A percentile compares a stretch with the other conserved stretches of the same genome.
Evolutionary conservation across 2,888 invertebrate species (phyloP).

Genomic region (Tinea trinotella): DNA sequence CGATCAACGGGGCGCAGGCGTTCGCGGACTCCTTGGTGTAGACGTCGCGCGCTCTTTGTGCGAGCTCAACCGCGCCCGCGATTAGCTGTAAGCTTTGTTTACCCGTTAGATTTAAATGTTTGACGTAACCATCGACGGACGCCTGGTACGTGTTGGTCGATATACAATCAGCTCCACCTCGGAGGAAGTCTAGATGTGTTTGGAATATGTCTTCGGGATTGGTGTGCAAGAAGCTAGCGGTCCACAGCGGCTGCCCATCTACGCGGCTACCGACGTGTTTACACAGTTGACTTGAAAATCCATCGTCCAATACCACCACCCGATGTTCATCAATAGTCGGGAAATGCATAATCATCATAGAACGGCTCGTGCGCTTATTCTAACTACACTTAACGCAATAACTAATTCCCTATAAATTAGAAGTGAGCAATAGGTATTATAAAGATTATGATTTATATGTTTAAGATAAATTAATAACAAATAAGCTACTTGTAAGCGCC

Average conservation of each 20-base stretch:
- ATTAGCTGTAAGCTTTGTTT: slow-evolving; percentile 80
- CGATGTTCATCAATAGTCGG: not conserved
- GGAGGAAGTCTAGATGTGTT: slow-evolving; percentile 85
- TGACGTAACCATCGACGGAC: slow-evolving; percentile 80
- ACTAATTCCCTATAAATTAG: no score
- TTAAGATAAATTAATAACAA: no score
- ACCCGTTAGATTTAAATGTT: slow-evolving; percentile 78
- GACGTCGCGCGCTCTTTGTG: slow-evolving; percentile 77
- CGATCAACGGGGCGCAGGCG: slow-evolving; percentile 71
- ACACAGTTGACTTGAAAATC: slow-evolving; percentile 85
- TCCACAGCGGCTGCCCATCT: slow-evolving; percentile 92
- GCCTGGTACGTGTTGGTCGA: slow-evolving; percentile 93
- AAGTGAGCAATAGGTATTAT: no score
- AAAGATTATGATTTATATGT: no score
- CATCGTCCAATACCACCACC: slow-evolving; percentile 75
- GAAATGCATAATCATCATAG: no score
- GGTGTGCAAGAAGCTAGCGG: slow-evolving; percentile 83
- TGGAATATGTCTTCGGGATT: slow-evolving; percentile 81
- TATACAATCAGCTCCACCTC: slow-evolving; percentile 90
- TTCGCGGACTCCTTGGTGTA: slow-evolving; percentile 57
- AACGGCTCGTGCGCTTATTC: no score
- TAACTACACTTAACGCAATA: no score
- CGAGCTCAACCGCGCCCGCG: slow-evolving; percentile 79
- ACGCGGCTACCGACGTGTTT: slow-evolving; percentile 78
- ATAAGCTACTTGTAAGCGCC: no score